Evolutionary conservation across 2,797 vertebrate species (phyloP).

Genomic region (Halcyon leucocephala): DNA sequence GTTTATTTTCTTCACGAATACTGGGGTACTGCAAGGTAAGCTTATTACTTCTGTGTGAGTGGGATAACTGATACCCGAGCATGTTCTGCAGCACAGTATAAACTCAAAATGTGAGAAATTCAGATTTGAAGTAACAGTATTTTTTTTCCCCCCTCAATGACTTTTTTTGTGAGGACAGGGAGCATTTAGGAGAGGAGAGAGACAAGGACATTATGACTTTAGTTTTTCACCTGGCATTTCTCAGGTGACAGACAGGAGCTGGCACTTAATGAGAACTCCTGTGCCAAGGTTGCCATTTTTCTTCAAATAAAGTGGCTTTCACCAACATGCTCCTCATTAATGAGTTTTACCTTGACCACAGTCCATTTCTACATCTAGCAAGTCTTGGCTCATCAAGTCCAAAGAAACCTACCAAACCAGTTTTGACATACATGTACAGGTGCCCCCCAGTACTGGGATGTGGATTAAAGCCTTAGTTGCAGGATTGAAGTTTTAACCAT

Average conservation of each 20-base stretch:
- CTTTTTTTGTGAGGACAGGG: background rate
- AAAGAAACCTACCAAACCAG: background rate
- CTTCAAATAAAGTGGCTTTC: background rate
- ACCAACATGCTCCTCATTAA: background rate
- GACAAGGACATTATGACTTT: background rate
- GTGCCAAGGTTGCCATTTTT: background rate
- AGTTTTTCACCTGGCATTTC: background rate
- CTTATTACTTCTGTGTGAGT: background rate
- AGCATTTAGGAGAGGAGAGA: background rate
- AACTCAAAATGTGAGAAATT: background rate
- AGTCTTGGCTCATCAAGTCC: background rate
- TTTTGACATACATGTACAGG: background rate
- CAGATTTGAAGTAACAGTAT: background rate
- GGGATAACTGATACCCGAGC: background rate
- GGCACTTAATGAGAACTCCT: background rate
- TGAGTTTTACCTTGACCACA: background rate
- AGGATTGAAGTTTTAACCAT: background rate
- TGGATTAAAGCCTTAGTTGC: background rate
- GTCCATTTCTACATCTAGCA: background rate
- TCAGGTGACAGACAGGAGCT: background rate
- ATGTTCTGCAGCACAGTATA: background rate
- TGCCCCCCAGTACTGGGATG: rapidly evolving
- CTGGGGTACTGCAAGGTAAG: background rate
- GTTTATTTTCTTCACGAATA: background rate
- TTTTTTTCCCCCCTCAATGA: rapidly evolving